phyloP scores from a whole-genome alignment of 2,888 invertebrate species.

The Drosophila limbata region DNA sequence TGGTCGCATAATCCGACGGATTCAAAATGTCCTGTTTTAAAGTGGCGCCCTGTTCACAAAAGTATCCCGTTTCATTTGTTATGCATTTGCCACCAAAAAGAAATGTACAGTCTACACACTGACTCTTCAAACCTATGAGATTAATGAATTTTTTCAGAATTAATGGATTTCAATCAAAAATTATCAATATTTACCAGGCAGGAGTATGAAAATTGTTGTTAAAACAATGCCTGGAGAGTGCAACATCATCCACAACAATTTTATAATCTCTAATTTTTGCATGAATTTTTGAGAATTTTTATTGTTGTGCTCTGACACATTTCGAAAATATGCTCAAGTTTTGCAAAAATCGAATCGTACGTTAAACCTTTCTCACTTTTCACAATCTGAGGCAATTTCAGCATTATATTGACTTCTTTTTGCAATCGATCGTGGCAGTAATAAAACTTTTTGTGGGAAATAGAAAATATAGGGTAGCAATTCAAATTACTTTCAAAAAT shows the following conservation, averaged over 20 bases:
- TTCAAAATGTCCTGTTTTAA: neutral
- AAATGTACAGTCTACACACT: conserved; percentile 35
- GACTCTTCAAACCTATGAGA: conserved; percentile 11
- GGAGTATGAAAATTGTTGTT: neutral
- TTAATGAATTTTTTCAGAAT: neutral
- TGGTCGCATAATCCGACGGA: neutral
- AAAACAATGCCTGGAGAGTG: conserved; percentile 1
- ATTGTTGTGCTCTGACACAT: conserved; percentile 16
- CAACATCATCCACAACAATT: conserved; percentile 12
- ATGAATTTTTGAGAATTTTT: neutral
- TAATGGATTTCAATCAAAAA: neutral
- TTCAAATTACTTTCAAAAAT: too few species aligned
- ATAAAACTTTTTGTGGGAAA: neutral
- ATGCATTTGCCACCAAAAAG: neutral
- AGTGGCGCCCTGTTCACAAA: conserved; percentile 17
- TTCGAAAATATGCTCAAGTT: neutral
- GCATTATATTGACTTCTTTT: neutral
- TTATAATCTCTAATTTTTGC: neutral
- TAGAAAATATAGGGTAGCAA: too few species aligned
- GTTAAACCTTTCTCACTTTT: neutral
- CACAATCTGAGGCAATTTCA: neutral
- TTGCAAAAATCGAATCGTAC: neutral
- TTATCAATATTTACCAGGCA: conserved; percentile 15
- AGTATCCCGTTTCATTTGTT: conserved; percentile 21
- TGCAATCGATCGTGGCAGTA: neutral